phyloP scores from a whole-genome alignment of 2,113 vertebrate species.

The Phylloscopus trochilus region DNA sequence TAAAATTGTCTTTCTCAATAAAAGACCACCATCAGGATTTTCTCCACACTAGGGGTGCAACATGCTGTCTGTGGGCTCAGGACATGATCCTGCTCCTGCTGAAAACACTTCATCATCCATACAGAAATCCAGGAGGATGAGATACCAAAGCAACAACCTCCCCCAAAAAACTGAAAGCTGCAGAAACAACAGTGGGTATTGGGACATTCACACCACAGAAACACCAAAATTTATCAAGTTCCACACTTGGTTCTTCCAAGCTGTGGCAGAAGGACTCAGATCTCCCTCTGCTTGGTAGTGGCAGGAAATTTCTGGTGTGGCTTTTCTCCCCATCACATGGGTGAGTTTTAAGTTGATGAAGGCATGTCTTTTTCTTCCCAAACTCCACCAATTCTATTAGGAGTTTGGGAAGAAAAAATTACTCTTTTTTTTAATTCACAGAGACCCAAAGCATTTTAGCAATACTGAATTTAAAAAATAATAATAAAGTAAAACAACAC shows the following conservation, averaged over 20 bases:
- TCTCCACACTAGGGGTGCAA: neutral
- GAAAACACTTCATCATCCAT: neutral
- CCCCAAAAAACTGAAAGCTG: neutral
- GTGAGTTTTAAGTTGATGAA: neutral
- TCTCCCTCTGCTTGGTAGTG: fast-evolving
- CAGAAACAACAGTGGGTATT: neutral
- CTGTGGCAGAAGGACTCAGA: neutral
- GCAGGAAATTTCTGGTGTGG: neutral
- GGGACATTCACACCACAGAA: neutral
- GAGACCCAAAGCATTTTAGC: neutral
- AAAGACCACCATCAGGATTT: neutral
- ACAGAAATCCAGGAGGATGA: neutral
- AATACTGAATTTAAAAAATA: neutral
- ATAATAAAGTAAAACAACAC: neutral
- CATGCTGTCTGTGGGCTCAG: fast-evolving
- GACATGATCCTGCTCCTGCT: neutral
- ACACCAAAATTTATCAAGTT: neutral
- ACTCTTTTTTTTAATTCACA: neutral
- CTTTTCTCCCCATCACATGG: neutral
- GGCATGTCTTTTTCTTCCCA: neutral
- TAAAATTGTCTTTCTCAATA: neutral
- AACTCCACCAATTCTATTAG: neutral
- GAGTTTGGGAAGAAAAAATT: neutral
- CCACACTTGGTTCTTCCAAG: neutral
- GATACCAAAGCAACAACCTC: neutral